These are phyloP conservation scores for Drosophila neonasuta DNA, from an alignment of 2,888 invertebrate genomes.

Conservation along the genomic window DNA sequence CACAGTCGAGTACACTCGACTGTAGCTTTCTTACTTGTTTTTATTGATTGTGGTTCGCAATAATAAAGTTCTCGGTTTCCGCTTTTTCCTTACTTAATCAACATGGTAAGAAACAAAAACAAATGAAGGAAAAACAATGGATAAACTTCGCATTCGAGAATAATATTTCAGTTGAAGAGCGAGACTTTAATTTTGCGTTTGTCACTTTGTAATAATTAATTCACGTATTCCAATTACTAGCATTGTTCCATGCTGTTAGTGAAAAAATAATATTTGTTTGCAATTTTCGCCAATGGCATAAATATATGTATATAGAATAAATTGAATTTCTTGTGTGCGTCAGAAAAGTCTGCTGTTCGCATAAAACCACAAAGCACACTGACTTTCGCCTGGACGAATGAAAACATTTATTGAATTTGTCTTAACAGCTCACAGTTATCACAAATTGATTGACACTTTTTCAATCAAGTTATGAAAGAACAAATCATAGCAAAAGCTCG, in stretches of 20 bases:
- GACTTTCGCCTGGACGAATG: constrained; percentile 53
- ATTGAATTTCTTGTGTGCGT: constrained; percentile 1
- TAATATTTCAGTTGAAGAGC: neutral
- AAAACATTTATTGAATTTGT: constrained; percentile 60
- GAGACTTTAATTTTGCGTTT: neutral
- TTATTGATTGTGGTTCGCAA: neutral
- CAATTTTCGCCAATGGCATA: neutral
- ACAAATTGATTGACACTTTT: constrained; percentile 44
- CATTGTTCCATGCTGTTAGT: neutral
- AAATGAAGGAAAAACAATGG: neutral
- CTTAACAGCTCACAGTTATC: constrained; percentile 4
- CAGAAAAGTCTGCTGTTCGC: constrained; percentile 22
- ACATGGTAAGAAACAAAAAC: neutral
- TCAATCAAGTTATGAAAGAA: constrained; percentile 2
- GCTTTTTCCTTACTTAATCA: neutral
- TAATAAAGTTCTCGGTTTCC: neutral
- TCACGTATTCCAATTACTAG: neutral
- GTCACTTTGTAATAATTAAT: neutral
- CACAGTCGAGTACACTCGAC: too few relatives aligned
- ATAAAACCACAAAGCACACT: constrained; percentile 16
- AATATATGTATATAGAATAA: neutral
- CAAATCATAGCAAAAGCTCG: neutral
- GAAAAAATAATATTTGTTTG: constrained; percentile 1
- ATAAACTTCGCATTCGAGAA: neutral
- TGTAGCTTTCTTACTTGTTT: too few relatives aligned